Base-by-base conservation (phyloP, 2,113 vertebrate species). In the Takifugu bimaculatus region DNA sequence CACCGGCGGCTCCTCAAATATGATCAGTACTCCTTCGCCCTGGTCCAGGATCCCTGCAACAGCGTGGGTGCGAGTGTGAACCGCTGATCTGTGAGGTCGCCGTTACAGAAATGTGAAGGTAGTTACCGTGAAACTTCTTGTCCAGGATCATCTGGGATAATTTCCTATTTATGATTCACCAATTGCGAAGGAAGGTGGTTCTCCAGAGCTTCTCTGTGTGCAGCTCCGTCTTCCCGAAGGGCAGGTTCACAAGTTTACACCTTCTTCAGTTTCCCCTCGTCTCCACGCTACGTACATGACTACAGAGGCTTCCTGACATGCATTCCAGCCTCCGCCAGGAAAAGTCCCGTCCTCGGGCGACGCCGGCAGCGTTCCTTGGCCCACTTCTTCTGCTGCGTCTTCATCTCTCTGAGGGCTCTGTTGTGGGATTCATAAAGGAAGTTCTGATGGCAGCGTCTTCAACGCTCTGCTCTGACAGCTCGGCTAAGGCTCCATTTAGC, bases 121-220 rank as follows among this genome's bases (percentile, higher is more conserved):
- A 3, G 12, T 92, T 91, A 98, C 97, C 97, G 14, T 99, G 95
- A 89, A 98, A 99, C 81, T 99, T 99, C 91, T 94, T 94, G 88
- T 99, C 97, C 92, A 99, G 87, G 87, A 99, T 98, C 97, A 99
- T 99, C 88, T 99, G 97, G 83, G 97, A 99, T 83, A 99, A 89
- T 87, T 99, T 99, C 83, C 96, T 95, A 20, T 20, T 20, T 20
- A 20, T 20, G 20, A 20, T 20, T 20, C 20, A 20, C 20, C 20
- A 20, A 20, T 20, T 20, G 20, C 20, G 20, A 20, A 20, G 20
- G 20, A 20, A 20, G 20, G 20, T 20, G 20, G 60, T 11, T 54
- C 68, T 44, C 61, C 43, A 4, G 67, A 20, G 49, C 20, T 20
- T 20, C 53, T 56, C 68, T 56, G 52, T 45, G 49, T 42, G 65